phyloP scores from a whole-genome alignment of 2,888 invertebrate genomes.

The Taphrorychus bicolor region DNA sequence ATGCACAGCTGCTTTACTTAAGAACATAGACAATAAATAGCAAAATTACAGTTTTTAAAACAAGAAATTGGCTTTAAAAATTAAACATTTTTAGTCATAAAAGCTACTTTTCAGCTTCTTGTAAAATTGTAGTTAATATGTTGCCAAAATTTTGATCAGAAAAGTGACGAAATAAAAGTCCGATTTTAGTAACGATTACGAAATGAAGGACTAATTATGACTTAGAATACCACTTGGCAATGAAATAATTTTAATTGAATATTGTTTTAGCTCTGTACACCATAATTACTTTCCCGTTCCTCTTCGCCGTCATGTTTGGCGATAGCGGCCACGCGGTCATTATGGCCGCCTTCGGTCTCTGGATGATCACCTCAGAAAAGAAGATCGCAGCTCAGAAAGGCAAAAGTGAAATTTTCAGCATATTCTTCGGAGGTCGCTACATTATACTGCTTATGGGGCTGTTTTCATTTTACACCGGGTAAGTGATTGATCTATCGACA shows the following conservation, averaged over 20 bases:
- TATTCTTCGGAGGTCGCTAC: constrained; percentile 80
- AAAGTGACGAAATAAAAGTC: too few relatives aligned
- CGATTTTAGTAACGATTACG: too few relatives aligned
- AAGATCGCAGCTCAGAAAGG: constrained; percentile 73
- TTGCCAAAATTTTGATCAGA: too few relatives aligned
- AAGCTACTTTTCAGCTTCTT: not conserved
- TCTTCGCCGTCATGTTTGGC: constrained; percentile 97
- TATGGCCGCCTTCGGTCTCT: constrained; percentile 79
- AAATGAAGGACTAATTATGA: too few relatives aligned
- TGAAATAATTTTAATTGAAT: constrained; percentile 15
- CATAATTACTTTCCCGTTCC: constrained; percentile 91
- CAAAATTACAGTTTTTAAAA: too few relatives aligned
- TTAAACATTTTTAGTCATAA: not conserved
- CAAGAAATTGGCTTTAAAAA: not conserved
- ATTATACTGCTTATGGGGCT: constrained; percentile 80
- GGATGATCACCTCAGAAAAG: constrained; percentile 83
- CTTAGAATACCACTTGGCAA: too few relatives aligned
- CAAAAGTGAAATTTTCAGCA: constrained; percentile 77
- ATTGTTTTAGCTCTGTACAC: constrained; percentile 56
- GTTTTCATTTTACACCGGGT: constrained; percentile 66
- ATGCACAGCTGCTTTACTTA: too few relatives aligned
- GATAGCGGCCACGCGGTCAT: constrained; percentile 91
- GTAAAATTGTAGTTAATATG: too few relatives aligned
- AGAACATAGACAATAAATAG: too few relatives aligned
- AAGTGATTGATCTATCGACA: not conserved